Evolutionary conservation across 2,113 vertebrate species (phyloP), one percentile per base, ranked within the genome.

Genomic region (Anser cygnoides): DNA sequence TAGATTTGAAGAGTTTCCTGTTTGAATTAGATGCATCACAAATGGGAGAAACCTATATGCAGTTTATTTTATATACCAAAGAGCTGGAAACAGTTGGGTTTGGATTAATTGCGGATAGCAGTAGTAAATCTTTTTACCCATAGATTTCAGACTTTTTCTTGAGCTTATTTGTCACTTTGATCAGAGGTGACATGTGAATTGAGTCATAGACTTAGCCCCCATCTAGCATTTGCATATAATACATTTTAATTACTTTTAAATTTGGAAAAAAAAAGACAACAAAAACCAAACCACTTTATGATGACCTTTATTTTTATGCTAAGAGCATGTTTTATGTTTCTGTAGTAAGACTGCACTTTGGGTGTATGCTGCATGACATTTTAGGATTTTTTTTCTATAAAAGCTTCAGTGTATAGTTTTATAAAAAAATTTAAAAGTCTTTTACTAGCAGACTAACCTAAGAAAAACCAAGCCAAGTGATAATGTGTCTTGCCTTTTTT

Each of bases 231-330:
- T 92, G 71, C 77, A 79, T 85, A 75, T 87, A 81, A 84, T 95
- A 61, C 76, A 84, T 95, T 89, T 76, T 84, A 93, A 92, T 95
- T 89, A 62, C 62, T 92, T 87, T 89, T 76, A 94, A 82, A 91
- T 91, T 95, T 65, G 44, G 43, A 52, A 54, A 87, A 96, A 52
- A 52, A 50, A 50, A 37, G 9, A 13, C 9, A 13, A 50, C 46
- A 23, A 23, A 50, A 50, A 25, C 61, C 17, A 65, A 65, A 10
- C 18, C 8, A 33, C 70, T 55, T 93, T 55, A n/a, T 62, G 20
- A 92, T 84, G 62, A 44, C 57, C n/a, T 93, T 94, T 81, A 79
- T 88, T 86, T 93, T 95, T 87, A 75, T 75, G 17, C 33, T 87
- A 68, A 84, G 46, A 94, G 43, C 35, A 43, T 65, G 33, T 15